Conservation (phyloP, 2,888 invertebrate genomes). For the Synanthedon andrenaeformis region DNA sequence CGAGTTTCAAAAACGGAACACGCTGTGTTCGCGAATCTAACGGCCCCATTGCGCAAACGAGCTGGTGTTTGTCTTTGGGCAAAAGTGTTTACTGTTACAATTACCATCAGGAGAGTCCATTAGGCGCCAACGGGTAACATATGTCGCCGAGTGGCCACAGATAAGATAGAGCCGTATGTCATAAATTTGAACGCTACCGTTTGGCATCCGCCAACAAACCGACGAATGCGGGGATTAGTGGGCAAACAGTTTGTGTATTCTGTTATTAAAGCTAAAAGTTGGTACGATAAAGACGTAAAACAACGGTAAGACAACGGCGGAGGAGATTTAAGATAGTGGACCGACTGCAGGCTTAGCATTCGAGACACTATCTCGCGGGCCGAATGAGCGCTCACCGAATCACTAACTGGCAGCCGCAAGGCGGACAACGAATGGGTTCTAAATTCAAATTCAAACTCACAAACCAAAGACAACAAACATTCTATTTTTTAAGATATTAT, state of each 20-base stretch:
- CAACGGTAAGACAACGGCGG: conserved; percentile 35
- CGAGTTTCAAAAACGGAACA: conserved; percentile 28
- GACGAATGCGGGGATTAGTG: conserved; percentile 51
- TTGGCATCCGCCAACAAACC: conserved; percentile 53
- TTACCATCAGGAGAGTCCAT: conserved; percentile 46
- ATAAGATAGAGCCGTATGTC: conserved; percentile 70
- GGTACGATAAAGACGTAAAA: conserved; percentile 52
- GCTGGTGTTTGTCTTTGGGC: conserved; percentile 46
- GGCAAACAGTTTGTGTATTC: conserved; percentile 44
- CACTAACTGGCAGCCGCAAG: conserved; percentile 4
- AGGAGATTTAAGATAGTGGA: conserved; percentile 47
- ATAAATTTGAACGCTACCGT: conserved; percentile 61
- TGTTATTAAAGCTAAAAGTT: conserved; percentile 48
- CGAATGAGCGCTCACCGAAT: conserved; percentile 9
- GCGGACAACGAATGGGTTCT: neutral
- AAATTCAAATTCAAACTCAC: conserved; percentile 2
- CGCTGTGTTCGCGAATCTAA: conserved; percentile 29
- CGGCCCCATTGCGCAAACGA: conserved; percentile 30
- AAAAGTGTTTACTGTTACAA: conserved; percentile 41
- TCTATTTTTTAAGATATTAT: neutral
- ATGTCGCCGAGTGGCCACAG: conserved; percentile 61
- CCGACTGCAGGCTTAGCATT: conserved; percentile 14
- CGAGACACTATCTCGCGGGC: conserved; percentile 16
- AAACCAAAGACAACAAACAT: neutral
- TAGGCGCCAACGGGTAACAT: conserved; percentile 52